phyloP scores from a whole-genome alignment of 53 echinoderm and acorn worm genomes.

The Holothuria leucospilota region DNA sequence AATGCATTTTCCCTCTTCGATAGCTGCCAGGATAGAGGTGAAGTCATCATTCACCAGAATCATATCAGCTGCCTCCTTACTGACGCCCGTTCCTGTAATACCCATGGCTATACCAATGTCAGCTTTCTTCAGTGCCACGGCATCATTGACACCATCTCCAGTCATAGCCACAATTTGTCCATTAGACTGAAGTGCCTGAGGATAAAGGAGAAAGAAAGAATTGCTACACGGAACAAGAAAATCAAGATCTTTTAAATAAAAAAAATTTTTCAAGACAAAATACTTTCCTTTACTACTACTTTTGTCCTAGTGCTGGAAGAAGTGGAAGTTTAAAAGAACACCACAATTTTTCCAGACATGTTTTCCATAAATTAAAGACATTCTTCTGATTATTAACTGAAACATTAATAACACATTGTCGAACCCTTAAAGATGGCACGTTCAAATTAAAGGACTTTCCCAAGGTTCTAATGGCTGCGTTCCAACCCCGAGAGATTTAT shows the following conservation, averaged over 20 bases:
- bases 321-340: too few relatives aligned
- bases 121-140: slow-evolving; percentile 94
- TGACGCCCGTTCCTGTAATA: slow-evolving; percentile 90
- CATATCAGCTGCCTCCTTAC: slow-evolving; percentile 99
- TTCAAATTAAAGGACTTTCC: too few relatives aligned
- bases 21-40: slow-evolving; percentile 88
- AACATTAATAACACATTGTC: too few relatives aligned
- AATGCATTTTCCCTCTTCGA: slow-evolving; percentile 97
- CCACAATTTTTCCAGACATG: too few relatives aligned
- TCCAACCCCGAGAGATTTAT: too few relatives aligned
- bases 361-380: too few relatives aligned
- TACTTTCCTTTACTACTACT: too few relatives aligned
- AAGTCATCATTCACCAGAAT: slow-evolving; percentile 97
- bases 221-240: neutral
- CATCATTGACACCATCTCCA: slow-evolving; percentile 97
- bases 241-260: too few relatives aligned
- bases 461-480: too few relatives aligned
- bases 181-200: slow-evolving; percentile 86
- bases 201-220: neutral
- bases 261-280: neutral
- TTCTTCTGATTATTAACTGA: too few relatives aligned
- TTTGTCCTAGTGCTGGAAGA: too few relatives aligned
- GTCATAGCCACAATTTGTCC: slow-evolving; percentile 96
- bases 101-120: slow-evolving; percentile 99
- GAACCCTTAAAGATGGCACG: too few relatives aligned